A percentile compares a stretch with the other conserved stretches of the same genome.
phyloP scores from a whole-genome alignment of 2,888 invertebrate species.

The Callimorpha dominula region DNA sequence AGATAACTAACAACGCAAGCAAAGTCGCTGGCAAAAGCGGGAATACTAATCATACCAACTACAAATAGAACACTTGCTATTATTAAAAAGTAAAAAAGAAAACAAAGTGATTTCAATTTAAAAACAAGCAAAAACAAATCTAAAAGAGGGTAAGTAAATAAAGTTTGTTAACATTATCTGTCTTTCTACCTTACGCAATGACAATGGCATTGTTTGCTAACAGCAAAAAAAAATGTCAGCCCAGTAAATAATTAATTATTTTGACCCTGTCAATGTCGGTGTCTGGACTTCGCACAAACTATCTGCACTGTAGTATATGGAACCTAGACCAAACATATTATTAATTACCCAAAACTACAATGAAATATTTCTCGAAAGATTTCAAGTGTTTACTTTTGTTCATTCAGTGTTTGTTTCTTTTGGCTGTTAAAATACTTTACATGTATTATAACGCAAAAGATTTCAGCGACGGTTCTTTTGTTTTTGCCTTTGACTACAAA shows the following conservation, averaged over 20 bases:
- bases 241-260: neutral
- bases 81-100: neutral
- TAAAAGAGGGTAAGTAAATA: neutral
- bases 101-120: neutral
- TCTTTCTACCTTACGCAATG: neutral
- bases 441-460: neutral
- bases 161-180: neutral
- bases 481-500: neutral
- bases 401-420: neutral
- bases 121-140: neutral
- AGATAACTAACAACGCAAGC: neutral
- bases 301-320: neutral
- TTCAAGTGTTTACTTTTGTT: neutral
- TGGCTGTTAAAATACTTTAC: neutral
- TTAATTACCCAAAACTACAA: slow-evolving; percentile 2
- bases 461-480: neutral
- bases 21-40: neutral
- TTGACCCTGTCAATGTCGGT: neutral
- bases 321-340: neutral
- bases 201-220: neutral
- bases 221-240: neutral
- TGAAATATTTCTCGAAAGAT: neutral
- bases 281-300: slow-evolving; percentile 6
- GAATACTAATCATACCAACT: neutral
- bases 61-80: neutral